Percentiles rank a stretch among this genome's conserved stretches.
Conservation (phyloP, 1,140 invertebrate species). For the Armadillidium nasatum region DNA sequence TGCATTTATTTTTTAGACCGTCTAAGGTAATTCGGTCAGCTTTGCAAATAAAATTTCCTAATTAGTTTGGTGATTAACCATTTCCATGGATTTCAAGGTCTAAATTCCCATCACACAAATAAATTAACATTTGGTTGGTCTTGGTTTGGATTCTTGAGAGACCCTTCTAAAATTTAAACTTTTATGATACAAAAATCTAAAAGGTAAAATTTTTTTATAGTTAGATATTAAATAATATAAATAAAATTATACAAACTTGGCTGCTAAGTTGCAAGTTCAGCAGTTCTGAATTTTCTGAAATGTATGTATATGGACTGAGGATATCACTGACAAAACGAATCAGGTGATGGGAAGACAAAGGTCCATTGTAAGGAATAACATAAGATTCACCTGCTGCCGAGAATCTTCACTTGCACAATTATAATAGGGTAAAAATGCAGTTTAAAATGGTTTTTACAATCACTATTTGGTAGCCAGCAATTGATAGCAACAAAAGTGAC, state of each 20-base stretch:
- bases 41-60: too few species aligned
- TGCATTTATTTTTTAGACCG: too few species aligned
- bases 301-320: neutral
- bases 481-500: neutral
- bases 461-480: slow-evolving; percentile 1
- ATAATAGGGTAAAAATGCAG: neutral
- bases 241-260: neutral
- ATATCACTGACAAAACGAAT: neutral
- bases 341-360: neutral
- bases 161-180: too few species aligned
- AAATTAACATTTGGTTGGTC: too few species aligned
- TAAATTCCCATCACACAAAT: too few species aligned
- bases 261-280: neutral
- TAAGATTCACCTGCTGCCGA: neutral
- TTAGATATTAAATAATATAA: neutral
- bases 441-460: neutral
- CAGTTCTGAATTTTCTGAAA: neutral
- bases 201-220: too few species aligned
- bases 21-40: too few species aligned
- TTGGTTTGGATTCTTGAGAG: too few species aligned
- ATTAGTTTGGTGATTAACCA: too few species aligned
- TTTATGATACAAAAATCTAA: too few species aligned
- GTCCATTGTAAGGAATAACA: neutral
- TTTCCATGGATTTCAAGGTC: too few species aligned
- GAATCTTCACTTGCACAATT: neutral